Base-by-base conservation (phyloP, 2,888 invertebrate species). In the Tipula lateralis region DNA sequence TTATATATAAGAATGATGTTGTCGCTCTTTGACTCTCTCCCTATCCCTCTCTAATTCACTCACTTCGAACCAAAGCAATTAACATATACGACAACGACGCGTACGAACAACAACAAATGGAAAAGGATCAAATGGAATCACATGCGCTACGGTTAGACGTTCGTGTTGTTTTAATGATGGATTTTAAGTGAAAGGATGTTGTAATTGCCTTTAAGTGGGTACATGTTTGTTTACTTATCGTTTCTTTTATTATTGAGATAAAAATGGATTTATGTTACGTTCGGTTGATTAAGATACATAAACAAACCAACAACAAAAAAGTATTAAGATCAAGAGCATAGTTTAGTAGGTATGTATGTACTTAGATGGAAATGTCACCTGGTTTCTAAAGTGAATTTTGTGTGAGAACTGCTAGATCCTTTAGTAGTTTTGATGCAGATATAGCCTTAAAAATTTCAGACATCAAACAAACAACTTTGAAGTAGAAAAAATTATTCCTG, bases 201-300 rank as follows among this genome's bases (percentile, higher is more conserved):
- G 24, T 66, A 66, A 66, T 66, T 66, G 66, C 24, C 66, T 66
- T 7, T 66, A 66, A 66, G 66, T 66, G 66, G 66, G 12, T 66
- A 66, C 66, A 66, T 66, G 66, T 24, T 66, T 66, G 66, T 66
- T 66, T 66, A 66, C 66, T 66, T 66, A 66, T 66, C 66, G 66
- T 66, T 66, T 66, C n/a, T 9, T 66, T 66, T 66, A 19, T 0
- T 13, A 16, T n/a, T 50, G 19, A 24, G 19, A 66, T 24, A 24
- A 66, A 66, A 19, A 24, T 66, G 24, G 12, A 24, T 50, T 50
- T 50, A 50, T 16, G 44, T 50, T 50, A 50, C 44, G 44, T 6
- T n/a, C 16, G 44, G 9, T 24, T 66, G 24, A 66, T 66, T 24
- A 66, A 66, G 24, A 66, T 2, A 66, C 13, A 39, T 32, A 32